Base-by-base conservation (phyloP, 2,888 invertebrate species). In the Cheilosia soror region DNA sequence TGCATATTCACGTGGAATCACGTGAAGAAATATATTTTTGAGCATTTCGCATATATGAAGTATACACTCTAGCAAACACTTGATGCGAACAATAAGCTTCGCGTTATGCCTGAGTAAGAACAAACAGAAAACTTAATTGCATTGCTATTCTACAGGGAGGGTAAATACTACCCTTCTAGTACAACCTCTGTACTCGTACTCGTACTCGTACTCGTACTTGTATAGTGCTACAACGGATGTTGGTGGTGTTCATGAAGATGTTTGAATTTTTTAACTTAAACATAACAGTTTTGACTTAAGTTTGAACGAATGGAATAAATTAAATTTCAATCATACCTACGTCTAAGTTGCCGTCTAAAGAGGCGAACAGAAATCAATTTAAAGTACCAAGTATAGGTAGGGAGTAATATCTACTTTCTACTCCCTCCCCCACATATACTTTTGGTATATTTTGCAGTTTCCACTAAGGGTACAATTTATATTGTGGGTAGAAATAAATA, bases 91-190 rank as follows among this genome's bases (percentile, higher is more conserved):
- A 57, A 49, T 62, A 57, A 27, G 31, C 13, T 44, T 42, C 25
- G 51, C 49, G 42, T 27, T 68, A 15, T n/a, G 47, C 6, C 25
- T 47, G 63, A 73, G 53, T 47, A 60, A 60, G 60, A 33, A 40
- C 40, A 75, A 75, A 68, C 13, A 68, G 42, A 75, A 51, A 75
- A 62, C 40, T 62, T 40, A 80, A 75, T 68, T 68, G 25, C 44
- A 27, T 33, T 44, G 13, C 63, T 57, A 47, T 47, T 4, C 13
- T 55, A 25, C 20, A 44, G 20, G 7, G n/a, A n/a, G 13, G 40
- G 6, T 55, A 20, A 66, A 25, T 27, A 66, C 20, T 15, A 40
- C 15, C 15, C 13, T 6, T 11, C 37, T 37, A 11, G 4, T 29
- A 9, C 37, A 4, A 37, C 11, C 33, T 11, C 37, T 11, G 37